These are phyloP conservation scores for Lophochroa leadbeateri DNA, from an alignment of 2,113 vertebrate species.

Conservation along the genomic window DNA sequence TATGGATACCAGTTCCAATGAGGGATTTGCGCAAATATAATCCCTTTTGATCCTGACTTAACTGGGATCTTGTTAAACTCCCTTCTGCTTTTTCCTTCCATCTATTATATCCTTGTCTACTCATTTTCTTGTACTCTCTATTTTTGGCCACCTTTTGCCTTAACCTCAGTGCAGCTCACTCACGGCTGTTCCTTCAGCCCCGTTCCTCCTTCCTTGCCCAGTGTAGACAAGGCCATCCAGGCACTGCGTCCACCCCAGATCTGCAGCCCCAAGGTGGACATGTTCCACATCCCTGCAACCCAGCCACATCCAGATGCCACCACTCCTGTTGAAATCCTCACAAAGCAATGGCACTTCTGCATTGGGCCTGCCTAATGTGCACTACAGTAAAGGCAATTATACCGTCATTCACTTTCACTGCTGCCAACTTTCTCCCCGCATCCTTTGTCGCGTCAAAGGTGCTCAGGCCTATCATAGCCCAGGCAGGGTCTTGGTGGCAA, in stretches of 20 bases:
- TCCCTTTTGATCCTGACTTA: neutral
- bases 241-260: neutral
- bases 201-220: fast-evolving
- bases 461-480: neutral
- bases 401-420: neutral
- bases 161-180: fast-evolving
- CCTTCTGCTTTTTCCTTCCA: neutral
- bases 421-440: neutral
- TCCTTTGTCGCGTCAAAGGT: neutral
- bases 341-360: fast-evolving
- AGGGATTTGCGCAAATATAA: neutral
- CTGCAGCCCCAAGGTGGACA: neutral
- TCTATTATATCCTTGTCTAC: neutral
- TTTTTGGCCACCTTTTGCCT: neutral
- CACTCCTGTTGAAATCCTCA: neutral
- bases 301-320: fast-evolving
- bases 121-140: neutral
- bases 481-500: neutral
- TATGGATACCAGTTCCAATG: neutral
- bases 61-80: neutral
- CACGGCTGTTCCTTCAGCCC: neutral
- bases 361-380: fast-evolving
- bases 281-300: neutral
- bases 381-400: fast-evolving
- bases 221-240: fast-evolving